Conservation (phyloP, 2,113 vertebrate genomes). For the Bufo gargarizans region DNA sequence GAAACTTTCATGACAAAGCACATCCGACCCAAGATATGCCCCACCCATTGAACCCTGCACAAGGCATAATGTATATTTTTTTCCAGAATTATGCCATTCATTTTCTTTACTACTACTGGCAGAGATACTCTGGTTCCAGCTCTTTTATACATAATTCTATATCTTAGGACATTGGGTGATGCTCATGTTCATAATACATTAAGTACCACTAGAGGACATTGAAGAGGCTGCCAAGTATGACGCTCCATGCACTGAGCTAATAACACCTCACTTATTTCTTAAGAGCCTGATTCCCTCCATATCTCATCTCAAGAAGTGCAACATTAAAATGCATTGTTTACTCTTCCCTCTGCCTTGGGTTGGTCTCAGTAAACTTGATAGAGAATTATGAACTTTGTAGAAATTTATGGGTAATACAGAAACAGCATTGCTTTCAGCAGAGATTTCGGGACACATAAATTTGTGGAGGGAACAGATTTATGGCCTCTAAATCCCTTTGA, state of each 20-base stretch:
- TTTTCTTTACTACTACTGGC: neutral
- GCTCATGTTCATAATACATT: neutral
- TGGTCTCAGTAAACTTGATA: conserved; percentile 27
- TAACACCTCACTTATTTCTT: neutral
- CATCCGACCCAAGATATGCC: too few relatives aligned
- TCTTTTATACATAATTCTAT: neutral
- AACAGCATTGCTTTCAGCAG: conserved; percentile 9
- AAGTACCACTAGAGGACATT: neutral
- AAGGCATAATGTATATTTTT: too few relatives aligned
- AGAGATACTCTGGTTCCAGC: neutral
- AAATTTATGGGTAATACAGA: conserved; percentile 44
- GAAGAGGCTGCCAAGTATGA: neutral
- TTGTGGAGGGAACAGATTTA: conserved; percentile 23
- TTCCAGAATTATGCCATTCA: neutral
- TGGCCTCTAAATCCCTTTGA: conserved; percentile 26
- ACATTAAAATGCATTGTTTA: conserved; percentile 49
- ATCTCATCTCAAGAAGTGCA: neutral
- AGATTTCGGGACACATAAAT: conserved; percentile 24
- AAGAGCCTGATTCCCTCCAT: neutral
- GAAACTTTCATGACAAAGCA: too few relatives aligned
- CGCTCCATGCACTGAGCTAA: neutral
- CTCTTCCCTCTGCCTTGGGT: neutral
- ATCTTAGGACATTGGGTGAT: neutral
- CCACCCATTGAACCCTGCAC: too few relatives aligned
- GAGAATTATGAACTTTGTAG: conserved; percentile 37